Evolutionary conservation across 1,140 invertebrate species (phyloP), one percentile per base, ranked within the genome.

Genomic region (Aphelenchoides avenae): DNA sequence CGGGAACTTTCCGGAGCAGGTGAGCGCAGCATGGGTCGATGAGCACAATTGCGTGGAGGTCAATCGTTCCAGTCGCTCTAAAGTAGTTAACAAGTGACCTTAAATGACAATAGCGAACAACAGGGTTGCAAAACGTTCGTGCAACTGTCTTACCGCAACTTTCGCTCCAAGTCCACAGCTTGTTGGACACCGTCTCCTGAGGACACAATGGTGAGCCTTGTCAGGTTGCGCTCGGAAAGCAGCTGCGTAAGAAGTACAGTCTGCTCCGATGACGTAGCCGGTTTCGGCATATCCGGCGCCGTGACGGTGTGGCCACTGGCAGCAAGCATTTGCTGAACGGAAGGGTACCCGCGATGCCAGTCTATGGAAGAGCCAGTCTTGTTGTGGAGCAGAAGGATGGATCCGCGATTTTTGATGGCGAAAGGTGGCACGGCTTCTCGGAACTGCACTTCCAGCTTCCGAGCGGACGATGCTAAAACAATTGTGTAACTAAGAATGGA

Each of bases 251-350:
- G 33, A 59, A 33, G 30, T 22, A 9, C 53, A 30, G 29, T 63
- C 57, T 18, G 18, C 24, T 20, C 30, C 31, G 36, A 48, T 4
- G n/a, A 56, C 22, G 20, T 42, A 50, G 3, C 3, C 3, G 48
- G 4, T 52, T 52, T 54, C 7, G 20, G 11, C 22, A 9, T 18
- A 37, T 60, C 44, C 6, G 40, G 3, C 26, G 60, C 57, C 22
- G 63, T 18, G 2, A 22, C 41, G 15, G 60, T 30, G 47, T 60
- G 57, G 1, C 57, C 57, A 50, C 60, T 60, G 11, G 57, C 57
- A 5, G 57, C 60, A 6, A 60, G 0, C 57, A 60, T 60, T 51
- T 60, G 57, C 5, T 61, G 5, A 27, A 60, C 20, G 1, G 57
- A 60, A 5, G 57, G 57, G 18, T 40, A 29, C 3, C 60, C 58